Conservation (phyloP, 2,888 invertebrate species). For the Lycophotia porphyrea region DNA sequence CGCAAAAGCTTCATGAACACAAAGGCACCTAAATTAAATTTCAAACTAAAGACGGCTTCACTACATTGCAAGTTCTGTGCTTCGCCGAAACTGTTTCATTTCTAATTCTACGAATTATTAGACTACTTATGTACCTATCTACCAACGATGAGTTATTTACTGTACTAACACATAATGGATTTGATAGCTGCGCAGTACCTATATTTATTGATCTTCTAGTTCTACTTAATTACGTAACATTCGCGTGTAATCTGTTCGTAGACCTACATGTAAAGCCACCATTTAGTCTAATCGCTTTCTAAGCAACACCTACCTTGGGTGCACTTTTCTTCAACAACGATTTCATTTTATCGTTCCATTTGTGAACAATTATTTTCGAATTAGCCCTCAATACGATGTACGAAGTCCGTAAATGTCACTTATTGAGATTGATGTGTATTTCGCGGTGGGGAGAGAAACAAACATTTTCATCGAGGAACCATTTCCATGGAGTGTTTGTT, state of each 20-base stretch:
- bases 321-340: slow-evolving; percentile 55
- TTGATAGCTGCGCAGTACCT: slow-evolving; percentile 45
- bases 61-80: slow-evolving; percentile 18
- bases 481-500: slow-evolving; percentile 37
- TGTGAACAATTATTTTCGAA: slow-evolving; percentile 67
- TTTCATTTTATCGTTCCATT: slow-evolving; percentile 61
- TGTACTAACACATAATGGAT: slow-evolving; percentile 13
- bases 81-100: slow-evolving; percentile 36
- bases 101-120: slow-evolving; percentile 20
- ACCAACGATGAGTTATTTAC: slow-evolving; percentile 9
- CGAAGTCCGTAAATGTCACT: slow-evolving; percentile 50
- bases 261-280: slow-evolving; percentile 55
- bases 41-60: slow-evolving; percentile 4
- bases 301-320: slow-evolving; percentile 49
- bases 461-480: slow-evolving; percentile 50
- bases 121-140: background rate
- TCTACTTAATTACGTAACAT: slow-evolving; percentile 53
- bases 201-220: slow-evolving; percentile 55
- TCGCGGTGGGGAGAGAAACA: slow-evolving; percentile 48
- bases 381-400: slow-evolving; percentile 57
- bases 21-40: slow-evolving; percentile 28
- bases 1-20: slow-evolving; percentile 26
- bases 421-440: slow-evolving; percentile 67
- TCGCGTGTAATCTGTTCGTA: slow-evolving; percentile 58
- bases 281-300: slow-evolving; percentile 59